Base-by-base conservation (phyloP, 2,888 invertebrate genomes). In the Amblyjoppa fuscipennis region DNA sequence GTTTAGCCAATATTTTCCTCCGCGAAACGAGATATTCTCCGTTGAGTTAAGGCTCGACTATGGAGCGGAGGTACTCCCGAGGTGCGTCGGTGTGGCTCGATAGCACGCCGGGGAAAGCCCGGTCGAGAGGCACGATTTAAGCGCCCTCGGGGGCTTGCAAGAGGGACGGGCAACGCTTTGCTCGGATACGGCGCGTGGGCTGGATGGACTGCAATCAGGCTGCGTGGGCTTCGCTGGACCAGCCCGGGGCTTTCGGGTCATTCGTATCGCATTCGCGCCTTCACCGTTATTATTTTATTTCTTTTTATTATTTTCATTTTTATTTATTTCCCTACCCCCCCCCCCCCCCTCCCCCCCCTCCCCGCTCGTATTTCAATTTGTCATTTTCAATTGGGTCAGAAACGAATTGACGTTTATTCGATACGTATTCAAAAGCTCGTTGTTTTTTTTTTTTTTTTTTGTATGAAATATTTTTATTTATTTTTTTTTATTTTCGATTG, bases 161-260 rank as follows among this genome's bases (percentile, higher is more conserved):
- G 75, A 74, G 76, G 51, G 66, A 76, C 69, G 53, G 71, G 61
- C 61, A 16, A 7, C 31, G 61, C 61, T 28, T 61, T 61, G 61
- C 61, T 5, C 61, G 61, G 20, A 31, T 16, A 31, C 31, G 31
- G 5, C 31, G 5, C 31, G 76, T 69, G 80, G 71, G 84, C 80
- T 56, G 66, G 69, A 81, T 59, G 76, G 76, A 81, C 76, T 84
- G 84, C 84, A 84, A 84, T 84, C 81, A 76, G 73, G 66, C 66
- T 70, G 74, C 80, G 84, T 84, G 84, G 84, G 84, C 20, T 61
- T 28, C 76, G 84, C 41, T 56, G 53, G 77, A 66, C 64, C 51
- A 68, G 75, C 76, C 76, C 81, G 76, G 84, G 84, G 80, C 81
- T 84, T 79, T 75, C 71, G 76, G 76, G 80, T 84, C 61, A 41